Evolutionary conservation across 92 coral and sea anemone species (phyloP), one percentile per base, ranked within the genome.

Genomic region (Paramuricea clavata): DNA sequence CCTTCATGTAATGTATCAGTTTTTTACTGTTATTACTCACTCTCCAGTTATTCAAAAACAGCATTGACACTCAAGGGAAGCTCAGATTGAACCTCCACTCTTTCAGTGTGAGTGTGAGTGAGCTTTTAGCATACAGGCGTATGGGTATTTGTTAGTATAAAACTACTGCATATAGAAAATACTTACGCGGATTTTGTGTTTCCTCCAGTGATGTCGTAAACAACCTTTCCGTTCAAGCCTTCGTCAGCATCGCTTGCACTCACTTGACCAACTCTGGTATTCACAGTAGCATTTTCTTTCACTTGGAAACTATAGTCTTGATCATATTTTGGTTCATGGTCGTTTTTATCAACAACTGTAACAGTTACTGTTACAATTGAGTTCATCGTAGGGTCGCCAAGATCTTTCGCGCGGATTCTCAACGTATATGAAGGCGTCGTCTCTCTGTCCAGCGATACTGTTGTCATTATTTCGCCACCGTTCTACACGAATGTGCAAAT

Each of bases 271-370:
- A 94, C 93, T 8, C 13, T 33, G 0, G 78, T 60, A 11, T 85
- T 82, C 5, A 25, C 74, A 17, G n/a, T 19, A 1, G 89, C 92
- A 35, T 82, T 85, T 86, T 95, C 98, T 1, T 49, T 78, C 16
- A 95, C 93, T 26, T 34, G 32, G 64, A 91, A 89, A 5, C 49
- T 78, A 80, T 94, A 95, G 32, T 80, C 50, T 10, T 62, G 49
- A 17, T 34, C 78, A 57, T 92, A 95, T 69, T 23, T 25, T 1
- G 98, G 98, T 25, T 83, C 85, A 65, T 95, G 94, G 78, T 95
- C 98, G 43, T 95, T 95, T 67, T 94, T 97, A 72, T 95, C 99
- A 32, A 86, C 62, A 28, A 97, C 89, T 71, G 13, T 56, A 31
- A 95, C 91, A 60, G 59, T 44, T 0, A 92, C 95, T 12, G 82